Evolutionary conservation across 2,888 invertebrate genomes (phyloP).

Genomic region (Sylvicola fuscatus): DNA sequence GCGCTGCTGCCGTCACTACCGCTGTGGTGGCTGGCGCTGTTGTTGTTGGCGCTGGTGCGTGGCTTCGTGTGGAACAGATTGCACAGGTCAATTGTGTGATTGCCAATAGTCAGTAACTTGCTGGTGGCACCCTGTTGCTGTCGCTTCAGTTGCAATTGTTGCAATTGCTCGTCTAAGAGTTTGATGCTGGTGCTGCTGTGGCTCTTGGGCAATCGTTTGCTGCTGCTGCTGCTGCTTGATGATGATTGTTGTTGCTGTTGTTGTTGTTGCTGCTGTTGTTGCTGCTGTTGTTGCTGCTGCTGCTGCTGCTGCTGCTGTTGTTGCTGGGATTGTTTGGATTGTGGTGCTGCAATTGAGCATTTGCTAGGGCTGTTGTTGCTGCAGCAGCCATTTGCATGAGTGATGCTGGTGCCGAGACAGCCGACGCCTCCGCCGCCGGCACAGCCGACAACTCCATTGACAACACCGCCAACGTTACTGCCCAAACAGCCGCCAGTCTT

Average conservation of each 20-base stretch:
- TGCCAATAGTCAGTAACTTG: constrained; percentile 3
- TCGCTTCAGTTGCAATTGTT: not conserved
- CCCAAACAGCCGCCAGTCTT: too few species aligned
- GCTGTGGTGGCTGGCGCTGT: not conserved
- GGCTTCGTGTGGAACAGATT: not conserved
- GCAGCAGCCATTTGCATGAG: not conserved
- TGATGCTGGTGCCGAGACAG: constrained; percentile 1
- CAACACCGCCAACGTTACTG: too few species aligned
- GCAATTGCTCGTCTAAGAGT: not conserved
- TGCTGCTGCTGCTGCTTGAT: constrained; percentile 1
- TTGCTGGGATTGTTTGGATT: constrained; percentile 1
- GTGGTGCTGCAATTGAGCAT: not conserved
- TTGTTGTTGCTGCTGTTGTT: constrained; percentile 3
- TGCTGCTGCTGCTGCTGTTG: not conserved
- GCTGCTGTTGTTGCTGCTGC: constrained; percentile 3
- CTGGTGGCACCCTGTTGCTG: not conserved
- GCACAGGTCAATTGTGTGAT: not conserved
- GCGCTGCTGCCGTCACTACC: not conserved
- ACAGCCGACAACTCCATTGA: not conserved
- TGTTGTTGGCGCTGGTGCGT: not conserved
- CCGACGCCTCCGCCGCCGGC: constrained; percentile 2
- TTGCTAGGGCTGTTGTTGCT: constrained; percentile 4
- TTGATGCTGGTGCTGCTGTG: constrained; percentile 3
- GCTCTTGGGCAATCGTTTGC: not conserved
- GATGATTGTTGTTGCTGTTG: not conserved